phyloP scores from a whole-genome alignment of 2,888 invertebrate species.

The Tryphoninae sp. region DNA sequence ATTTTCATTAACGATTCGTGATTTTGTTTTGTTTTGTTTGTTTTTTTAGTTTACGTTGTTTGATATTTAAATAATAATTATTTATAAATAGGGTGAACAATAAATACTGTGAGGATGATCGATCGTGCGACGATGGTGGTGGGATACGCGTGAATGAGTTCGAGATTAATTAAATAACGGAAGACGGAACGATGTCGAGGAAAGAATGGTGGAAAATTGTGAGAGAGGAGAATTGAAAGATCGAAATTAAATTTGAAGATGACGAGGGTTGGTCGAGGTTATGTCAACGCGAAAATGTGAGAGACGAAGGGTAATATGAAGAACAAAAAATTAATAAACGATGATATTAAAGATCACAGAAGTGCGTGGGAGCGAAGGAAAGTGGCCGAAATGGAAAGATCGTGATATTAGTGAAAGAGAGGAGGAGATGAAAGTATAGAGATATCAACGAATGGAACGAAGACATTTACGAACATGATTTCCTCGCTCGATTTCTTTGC shows the following conservation, averaged over 20 bases:
- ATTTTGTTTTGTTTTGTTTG: background rate
- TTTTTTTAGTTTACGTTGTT: background rate
- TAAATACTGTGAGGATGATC: slow-evolving; percentile 69
- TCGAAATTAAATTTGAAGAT: slow-evolving; percentile 13
- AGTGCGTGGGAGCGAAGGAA: slow-evolving; percentile 39
- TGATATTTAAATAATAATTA: slow-evolving; percentile 42
- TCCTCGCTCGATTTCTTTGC: slow-evolving; percentile 26
- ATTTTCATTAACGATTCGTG: slow-evolving; percentile 52
- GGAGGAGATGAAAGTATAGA: slow-evolving; percentile 10
- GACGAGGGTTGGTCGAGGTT: slow-evolving; percentile 6
- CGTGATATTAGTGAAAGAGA: slow-evolving; percentile 15
- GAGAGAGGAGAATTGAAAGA: slow-evolving; percentile 5
- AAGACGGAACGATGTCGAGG: slow-evolving; percentile 18
- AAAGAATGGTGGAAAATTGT: background rate
- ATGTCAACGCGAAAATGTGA: slow-evolving; percentile 12
- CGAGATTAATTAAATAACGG: slow-evolving; percentile 44
- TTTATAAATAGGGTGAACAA: slow-evolving; percentile 58
- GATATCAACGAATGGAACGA: slow-evolving; percentile 20
- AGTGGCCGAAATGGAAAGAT: slow-evolving; percentile 5
- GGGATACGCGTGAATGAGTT: slow-evolving; percentile 54
- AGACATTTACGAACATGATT: slow-evolving; percentile 37
- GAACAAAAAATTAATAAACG: slow-evolving; percentile 8
- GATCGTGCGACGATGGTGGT: slow-evolving; percentile 66
- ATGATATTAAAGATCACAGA: slow-evolving; percentile 52
- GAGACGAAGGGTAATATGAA: background rate